Percentiles rank a stretch among this genome's conserved stretches.
These are phyloP conservation scores for Chaetura pelagica DNA, from an alignment of 2,113 vertebrate genomes.

Conservation along the genomic window DNA sequence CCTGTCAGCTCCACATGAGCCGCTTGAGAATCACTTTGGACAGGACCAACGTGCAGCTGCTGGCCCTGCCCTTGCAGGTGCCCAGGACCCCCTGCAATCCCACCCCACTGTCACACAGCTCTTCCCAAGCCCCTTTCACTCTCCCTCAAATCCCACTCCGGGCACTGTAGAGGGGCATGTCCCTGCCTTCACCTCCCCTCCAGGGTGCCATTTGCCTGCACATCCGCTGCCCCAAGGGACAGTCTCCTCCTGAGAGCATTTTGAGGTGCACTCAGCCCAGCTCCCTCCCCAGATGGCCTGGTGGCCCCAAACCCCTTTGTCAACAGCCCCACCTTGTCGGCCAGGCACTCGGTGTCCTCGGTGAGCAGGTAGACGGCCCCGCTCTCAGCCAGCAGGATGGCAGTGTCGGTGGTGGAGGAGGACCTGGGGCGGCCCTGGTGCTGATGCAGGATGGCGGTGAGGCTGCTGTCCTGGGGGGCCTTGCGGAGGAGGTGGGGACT, in stretches of 20 bases:
- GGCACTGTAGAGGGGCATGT: fast-evolving
- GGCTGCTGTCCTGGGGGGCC: slow-evolving; percentile 80
- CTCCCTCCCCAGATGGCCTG: fast-evolving
- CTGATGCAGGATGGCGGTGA: slow-evolving; percentile 83
- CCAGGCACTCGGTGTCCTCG: slow-evolving; percentile 76
- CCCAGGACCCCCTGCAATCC: neutral
- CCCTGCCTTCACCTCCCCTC: neutral
- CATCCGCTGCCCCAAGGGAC: fast-evolving
- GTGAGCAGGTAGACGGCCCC: slow-evolving; percentile 68
- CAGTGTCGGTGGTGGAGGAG: slow-evolving; percentile 84
- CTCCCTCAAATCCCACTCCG: neutral
- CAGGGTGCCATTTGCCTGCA: neutral
- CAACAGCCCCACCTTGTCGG: slow-evolving; percentile 75
- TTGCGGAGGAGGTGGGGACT: slow-evolving; percentile 81
- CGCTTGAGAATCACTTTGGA: neutral
- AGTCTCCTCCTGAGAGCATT: fast-evolving
- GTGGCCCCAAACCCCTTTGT: fast-evolving
- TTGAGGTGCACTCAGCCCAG: neutral
- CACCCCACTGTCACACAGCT: neutral
- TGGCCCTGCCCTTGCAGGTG: fast-evolving
- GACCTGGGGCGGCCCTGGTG: slow-evolving; percentile 84
- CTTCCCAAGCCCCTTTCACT: neutral
- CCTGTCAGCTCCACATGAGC: neutral
- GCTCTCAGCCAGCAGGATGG: slow-evolving; percentile 76
- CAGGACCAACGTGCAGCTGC: fast-evolving